Evolutionary conservation across 2,888 invertebrate genomes (phyloP).

Genomic region (Anodontia alba): DNA sequence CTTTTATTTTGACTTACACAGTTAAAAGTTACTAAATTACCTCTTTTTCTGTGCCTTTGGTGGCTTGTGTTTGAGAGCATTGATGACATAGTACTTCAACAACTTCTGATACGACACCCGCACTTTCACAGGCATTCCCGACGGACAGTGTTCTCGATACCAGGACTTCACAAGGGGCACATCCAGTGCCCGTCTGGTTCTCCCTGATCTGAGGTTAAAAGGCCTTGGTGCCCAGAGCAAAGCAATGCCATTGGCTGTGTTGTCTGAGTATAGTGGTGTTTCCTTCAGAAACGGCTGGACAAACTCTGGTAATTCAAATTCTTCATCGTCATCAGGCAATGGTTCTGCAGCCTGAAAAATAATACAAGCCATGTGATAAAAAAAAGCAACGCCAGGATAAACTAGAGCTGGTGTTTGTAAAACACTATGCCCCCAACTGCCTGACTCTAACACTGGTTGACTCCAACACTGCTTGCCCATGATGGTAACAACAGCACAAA

Average conservation of each 20-base stretch:
- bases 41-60: constrained; percentile 99
- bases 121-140: constrained; percentile 95
- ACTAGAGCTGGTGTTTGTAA: too few relatives aligned
- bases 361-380: too few relatives aligned
- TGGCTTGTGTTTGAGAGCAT: constrained; percentile 97
- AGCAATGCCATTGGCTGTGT: constrained; percentile 99
- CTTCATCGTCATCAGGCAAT: constrained; percentile 92
- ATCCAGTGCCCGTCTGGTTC: constrained; percentile 97
- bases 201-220: constrained; percentile 97
- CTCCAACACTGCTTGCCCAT: too few relatives aligned
- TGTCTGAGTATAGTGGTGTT: constrained; percentile 98
- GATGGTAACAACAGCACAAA: too few relatives aligned
- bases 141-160: constrained; percentile 87
- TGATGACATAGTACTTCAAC: constrained; percentile 98
- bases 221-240: constrained; percentile 99
- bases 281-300: constrained; percentile 97
- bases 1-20: too few relatives aligned
- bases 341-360: constrained; percentile 90
- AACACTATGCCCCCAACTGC: too few relatives aligned
- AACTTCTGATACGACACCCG: constrained; percentile 99
- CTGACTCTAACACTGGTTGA: too few relatives aligned
- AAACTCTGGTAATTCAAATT: constrained; percentile 95
- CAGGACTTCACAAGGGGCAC: constrained; percentile 98
- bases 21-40: too few relatives aligned
- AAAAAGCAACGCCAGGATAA: too few relatives aligned